phyloP scores from a whole-genome alignment of 1,140 invertebrate species.

The Drosophila watanabei region DNA sequence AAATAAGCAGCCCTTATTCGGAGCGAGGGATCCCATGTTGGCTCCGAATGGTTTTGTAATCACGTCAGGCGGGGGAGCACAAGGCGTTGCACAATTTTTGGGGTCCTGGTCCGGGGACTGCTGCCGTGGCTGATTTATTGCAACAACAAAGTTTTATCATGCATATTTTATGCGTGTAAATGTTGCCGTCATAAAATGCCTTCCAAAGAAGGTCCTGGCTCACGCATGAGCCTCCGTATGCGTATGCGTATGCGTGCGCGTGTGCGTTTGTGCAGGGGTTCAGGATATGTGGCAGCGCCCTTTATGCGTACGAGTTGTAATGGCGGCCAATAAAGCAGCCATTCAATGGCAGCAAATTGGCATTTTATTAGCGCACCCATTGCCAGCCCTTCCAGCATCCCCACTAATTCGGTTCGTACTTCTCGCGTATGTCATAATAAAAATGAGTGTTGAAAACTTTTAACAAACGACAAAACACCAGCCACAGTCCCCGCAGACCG shows the following conservation, averaged over 20 bases:
- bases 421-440: conserved; percentile 79
- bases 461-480: conserved; percentile 81
- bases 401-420: conserved; percentile 64
- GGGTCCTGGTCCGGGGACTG: conserved; percentile 16
- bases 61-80: conserved; percentile 48
- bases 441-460: conserved; percentile 80
- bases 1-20: conserved; percentile 45
- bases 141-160: conserved; percentile 84
- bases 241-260: conserved; percentile 9
- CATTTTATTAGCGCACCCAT: conserved; percentile 76
- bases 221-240: conserved; percentile 18
- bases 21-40: conserved; percentile 35
- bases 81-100: conserved; percentile 65
- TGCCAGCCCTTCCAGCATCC: conserved; percentile 7
- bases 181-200: conserved; percentile 83
- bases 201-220: conserved; percentile 41
- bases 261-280: conserved; percentile 23
- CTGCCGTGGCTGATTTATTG: conserved; percentile 74
- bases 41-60: conserved; percentile 76
- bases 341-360: conserved; percentile 82
- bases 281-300: conserved; percentile 29
- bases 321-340: conserved; percentile 79
- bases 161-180: conserved; percentile 85
- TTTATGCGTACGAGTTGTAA: conserved; percentile 82
- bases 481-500: conserved; percentile 31